phyloP scores from a whole-genome alignment of 2,797 vertebrate genomes.

The Philypnodon macrostomus region DNA sequence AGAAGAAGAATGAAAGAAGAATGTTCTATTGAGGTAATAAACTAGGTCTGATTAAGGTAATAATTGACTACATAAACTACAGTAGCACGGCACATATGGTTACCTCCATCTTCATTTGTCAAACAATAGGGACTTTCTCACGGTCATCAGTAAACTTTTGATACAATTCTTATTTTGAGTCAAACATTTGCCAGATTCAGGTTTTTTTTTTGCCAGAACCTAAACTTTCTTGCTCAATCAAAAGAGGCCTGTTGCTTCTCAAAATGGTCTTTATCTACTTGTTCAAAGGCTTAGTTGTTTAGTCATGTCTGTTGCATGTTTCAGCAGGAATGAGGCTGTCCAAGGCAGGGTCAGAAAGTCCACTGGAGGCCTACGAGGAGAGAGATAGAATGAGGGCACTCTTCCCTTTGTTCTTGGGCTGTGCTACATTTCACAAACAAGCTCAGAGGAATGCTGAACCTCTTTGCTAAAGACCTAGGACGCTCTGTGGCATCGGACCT shows the following conservation, averaged over 20 bases:
- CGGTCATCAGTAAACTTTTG: not conserved
- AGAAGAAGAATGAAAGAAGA: slow-evolving; percentile 9
- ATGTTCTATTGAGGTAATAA: slow-evolving; percentile 15
- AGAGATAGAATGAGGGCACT: slow-evolving; percentile 35
- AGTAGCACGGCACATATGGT: too few relatives aligned
- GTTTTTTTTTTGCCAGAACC: not conserved
- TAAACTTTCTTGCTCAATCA: slow-evolving; percentile 5
- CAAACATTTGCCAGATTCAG: too few relatives aligned
- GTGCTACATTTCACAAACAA: slow-evolving; percentile 59
- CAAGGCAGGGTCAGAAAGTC: slow-evolving; percentile 54
- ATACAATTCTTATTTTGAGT: not conserved
- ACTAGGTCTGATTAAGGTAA: slow-evolving; percentile 9
- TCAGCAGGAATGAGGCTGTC: slow-evolving; percentile 47
- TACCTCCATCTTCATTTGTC: too few relatives aligned
- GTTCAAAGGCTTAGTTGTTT: slow-evolving; percentile 31
- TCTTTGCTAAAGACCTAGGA: slow-evolving; percentile 52
- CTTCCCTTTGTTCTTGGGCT: slow-evolving; percentile 61
- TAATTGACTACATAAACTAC: not conserved
- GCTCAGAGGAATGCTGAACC: slow-evolving; percentile 63
- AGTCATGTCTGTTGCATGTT: slow-evolving; percentile 22
- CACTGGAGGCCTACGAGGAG: slow-evolving; percentile 22
- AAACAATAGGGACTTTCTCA: too few relatives aligned
- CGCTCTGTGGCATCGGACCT: slow-evolving; percentile 46
- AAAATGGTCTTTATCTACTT: slow-evolving; percentile 14
- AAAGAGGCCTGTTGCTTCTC: slow-evolving; percentile 16